Evolutionary conservation across 2,113 vertebrate genomes (phyloP).

Genomic region (Macaca nemestrina): DNA sequence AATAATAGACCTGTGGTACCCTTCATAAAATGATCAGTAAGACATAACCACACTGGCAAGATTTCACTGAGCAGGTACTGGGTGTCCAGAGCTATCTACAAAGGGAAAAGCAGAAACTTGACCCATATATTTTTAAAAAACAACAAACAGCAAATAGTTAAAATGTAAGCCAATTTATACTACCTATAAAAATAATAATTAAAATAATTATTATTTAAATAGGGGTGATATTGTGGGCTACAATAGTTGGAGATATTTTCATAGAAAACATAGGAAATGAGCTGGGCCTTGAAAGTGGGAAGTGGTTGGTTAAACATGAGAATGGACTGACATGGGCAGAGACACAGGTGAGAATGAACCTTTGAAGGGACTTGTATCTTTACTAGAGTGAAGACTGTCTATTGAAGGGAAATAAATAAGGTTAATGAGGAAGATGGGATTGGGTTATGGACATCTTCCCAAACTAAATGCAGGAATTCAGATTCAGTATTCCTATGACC

Average conservation of each 20-base stretch:
- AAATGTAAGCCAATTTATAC: background rate
- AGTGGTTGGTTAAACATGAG: background rate
- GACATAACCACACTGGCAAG: background rate
- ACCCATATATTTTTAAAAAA: background rate
- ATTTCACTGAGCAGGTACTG: background rate
- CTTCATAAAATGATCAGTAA: background rate
- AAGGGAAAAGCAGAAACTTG: background rate
- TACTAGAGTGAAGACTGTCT: background rate
- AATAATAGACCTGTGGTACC: background rate
- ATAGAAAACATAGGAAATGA: background rate
- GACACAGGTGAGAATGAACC: background rate
- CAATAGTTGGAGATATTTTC: background rate
- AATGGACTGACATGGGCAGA: background rate
- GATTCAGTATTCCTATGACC: background rate
- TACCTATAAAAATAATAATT: background rate
- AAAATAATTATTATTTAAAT: background rate
- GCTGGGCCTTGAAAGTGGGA: background rate
- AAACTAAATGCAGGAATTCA: background rate
- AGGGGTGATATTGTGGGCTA: background rate
- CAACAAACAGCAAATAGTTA: background rate
- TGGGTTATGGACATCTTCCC: background rate
- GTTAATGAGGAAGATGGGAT: background rate
- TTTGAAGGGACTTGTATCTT: background rate
- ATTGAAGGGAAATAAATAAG: background rate
- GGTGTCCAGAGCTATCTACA: background rate